A percentile compares a stretch with the other conserved stretches of the same genome.
phyloP scores from a whole-genome alignment of 2,888 invertebrate genomes.

The Copidosoma aretas region DNA sequence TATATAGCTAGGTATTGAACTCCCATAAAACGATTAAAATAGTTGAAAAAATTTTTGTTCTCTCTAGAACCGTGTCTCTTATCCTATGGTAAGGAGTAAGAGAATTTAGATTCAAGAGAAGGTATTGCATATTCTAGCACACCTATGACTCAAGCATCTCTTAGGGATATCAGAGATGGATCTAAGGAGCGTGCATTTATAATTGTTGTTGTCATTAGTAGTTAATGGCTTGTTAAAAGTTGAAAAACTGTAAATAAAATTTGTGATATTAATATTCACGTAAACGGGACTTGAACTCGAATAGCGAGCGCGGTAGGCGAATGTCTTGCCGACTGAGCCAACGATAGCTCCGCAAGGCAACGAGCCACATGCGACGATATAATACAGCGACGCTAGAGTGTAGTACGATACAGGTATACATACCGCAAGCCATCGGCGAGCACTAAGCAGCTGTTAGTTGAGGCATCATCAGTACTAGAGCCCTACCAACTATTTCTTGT shows the following conservation, averaged over 20 bases:
- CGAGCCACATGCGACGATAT: too few relatives aligned
- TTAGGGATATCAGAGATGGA: constrained; percentile 57
- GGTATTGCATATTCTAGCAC: constrained; percentile 60
- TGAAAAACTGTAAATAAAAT: too few relatives aligned
- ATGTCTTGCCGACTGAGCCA: not conserved
- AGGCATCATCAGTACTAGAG: too few relatives aligned
- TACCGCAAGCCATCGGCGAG: too few relatives aligned
- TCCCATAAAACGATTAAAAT: too few relatives aligned
- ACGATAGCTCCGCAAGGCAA: not conserved
- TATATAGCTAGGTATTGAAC: too few relatives aligned
- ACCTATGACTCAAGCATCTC: constrained; percentile 62
- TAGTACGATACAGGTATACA: too few relatives aligned
- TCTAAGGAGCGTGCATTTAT: constrained; percentile 59
- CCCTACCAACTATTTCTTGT: too few relatives aligned
- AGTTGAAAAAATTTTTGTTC: not conserved
- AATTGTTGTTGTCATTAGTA: not conserved
- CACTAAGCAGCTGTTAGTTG: too few relatives aligned
- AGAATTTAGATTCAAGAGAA: constrained; percentile 43
- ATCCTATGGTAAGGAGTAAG: not conserved
- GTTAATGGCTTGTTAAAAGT: not conserved
- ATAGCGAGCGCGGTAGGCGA: not conserved
- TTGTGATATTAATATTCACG: too few relatives aligned
- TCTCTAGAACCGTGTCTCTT: not conserved
- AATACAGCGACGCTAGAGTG: too few relatives aligned
- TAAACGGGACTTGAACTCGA: not conserved